Percentiles rank a stretch among this genome's conserved stretches.
Evolutionary conservation across 2,888 invertebrate species (phyloP).

Genomic region (Eurois occulta): DNA sequence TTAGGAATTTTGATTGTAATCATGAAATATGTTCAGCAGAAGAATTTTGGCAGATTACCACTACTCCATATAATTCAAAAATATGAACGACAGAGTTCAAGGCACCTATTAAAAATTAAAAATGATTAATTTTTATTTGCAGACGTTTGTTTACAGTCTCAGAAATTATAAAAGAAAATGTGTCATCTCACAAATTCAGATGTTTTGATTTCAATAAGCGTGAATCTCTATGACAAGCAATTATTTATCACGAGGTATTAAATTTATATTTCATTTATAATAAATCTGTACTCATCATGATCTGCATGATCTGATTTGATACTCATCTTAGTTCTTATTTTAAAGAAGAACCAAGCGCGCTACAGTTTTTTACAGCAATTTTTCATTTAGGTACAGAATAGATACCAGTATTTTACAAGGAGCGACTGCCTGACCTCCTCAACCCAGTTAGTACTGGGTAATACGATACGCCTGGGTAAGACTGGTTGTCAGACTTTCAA

Average conservation of each 20-base stretch:
- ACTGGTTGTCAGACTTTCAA: neutral
- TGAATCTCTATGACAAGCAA: slow-evolving; percentile 42
- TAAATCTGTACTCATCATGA: slow-evolving; percentile 16
- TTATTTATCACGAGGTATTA: slow-evolving; percentile 33
- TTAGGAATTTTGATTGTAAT: neutral
- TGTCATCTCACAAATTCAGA: slow-evolving; percentile 36
- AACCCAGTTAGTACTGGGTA: too few species aligned
- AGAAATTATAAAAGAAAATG: slow-evolving; percentile 23
- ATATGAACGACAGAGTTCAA: slow-evolving; percentile 19
- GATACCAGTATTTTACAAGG: too few species aligned
- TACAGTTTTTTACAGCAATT: neutral
- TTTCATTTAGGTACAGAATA: neutral
- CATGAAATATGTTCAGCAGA: neutral
- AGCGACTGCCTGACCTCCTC: too few species aligned
- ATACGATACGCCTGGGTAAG: too few species aligned
- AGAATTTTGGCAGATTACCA: neutral
- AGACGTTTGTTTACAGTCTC: slow-evolving; percentile 30
- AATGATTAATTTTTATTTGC: slow-evolving; percentile 2
- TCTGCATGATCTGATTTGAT: slow-evolving; percentile 11
- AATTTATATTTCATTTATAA: slow-evolving; percentile 8
- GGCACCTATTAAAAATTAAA: slow-evolving; percentile 9
- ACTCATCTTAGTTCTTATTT: neutral
- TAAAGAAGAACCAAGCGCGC: neutral
- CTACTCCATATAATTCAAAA: neutral
- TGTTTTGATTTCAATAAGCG: slow-evolving; percentile 44